These are phyloP conservation scores for Lerista edwardsae DNA, from an alignment of 2,797 vertebrate genomes.

Conservation along the genomic window DNA sequence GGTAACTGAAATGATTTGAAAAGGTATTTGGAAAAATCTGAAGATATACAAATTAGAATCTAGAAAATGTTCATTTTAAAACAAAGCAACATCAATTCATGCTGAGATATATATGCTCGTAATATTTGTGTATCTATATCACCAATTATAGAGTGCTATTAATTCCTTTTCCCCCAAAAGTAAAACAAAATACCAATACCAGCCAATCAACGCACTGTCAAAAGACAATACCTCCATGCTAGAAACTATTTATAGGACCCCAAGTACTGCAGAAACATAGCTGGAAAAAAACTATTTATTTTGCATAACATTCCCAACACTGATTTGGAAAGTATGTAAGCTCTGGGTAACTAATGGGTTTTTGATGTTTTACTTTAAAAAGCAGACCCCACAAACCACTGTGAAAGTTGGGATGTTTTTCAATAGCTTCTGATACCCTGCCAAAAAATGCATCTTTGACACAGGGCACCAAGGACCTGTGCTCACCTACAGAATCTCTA, in stretches of 20 bases:
- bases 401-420: neutral
- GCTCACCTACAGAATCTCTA: neutral
- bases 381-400: neutral
- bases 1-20: slow-evolving; percentile 55
- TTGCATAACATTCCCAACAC: neutral
- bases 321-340: neutral
- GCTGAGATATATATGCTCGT: neutral
- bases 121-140: neutral
- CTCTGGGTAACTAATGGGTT: neutral
- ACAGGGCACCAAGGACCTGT: neutral
- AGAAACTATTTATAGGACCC: neutral
- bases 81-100: neutral
- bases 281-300: neutral
- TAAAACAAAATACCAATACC: neutral
- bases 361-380: neutral
- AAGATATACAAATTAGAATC: slow-evolving; percentile 31
- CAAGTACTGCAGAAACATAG: neutral
- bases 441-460: neutral
- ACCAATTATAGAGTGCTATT: neutral
- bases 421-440: neutral
- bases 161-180: neutral
- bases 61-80: neutral
- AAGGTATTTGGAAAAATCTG: slow-evolving; percentile 34
- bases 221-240: neutral
- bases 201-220: neutral